Evolutionary conservation across 2,888 invertebrate genomes (phyloP).

Genomic region (Cinara cedri): DNA sequence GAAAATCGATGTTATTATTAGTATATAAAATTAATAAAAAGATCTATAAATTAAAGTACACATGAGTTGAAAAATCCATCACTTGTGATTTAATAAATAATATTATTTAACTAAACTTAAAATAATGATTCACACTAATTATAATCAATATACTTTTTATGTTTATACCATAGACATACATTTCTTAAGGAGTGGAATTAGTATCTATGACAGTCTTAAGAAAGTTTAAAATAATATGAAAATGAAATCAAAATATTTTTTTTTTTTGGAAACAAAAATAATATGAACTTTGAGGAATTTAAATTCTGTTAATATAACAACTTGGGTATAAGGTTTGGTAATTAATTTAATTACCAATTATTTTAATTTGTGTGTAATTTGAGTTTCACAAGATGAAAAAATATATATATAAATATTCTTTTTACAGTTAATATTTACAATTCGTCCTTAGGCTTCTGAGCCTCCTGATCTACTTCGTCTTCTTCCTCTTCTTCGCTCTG

Average conservation of each 20-base stretch:
- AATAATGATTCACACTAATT: conserved; percentile 36
- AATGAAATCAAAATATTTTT: conserved; percentile 14
- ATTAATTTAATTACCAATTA: background rate
- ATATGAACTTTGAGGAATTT: conserved; percentile 7
- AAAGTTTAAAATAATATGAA: conserved; percentile 31
- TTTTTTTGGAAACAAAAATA: background rate
- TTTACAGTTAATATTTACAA: conserved; percentile 47
- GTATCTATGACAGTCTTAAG: conserved; percentile 47
- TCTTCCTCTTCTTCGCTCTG: conserved; percentile 45
- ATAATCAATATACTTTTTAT: conserved; percentile 11
- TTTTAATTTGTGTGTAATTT: conserved; percentile 13
- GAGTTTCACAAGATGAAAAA: conserved; percentile 8
- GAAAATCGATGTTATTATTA: conserved; percentile 40
- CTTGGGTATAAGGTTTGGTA: background rate
- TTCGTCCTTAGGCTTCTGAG: conserved; percentile 52
- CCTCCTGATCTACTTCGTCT: conserved; percentile 40
- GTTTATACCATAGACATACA: conserved; percentile 27
- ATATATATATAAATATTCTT: conserved; percentile 4
- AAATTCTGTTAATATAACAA: conserved; percentile 37
- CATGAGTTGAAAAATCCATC: background rate
- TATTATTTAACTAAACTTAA: conserved; percentile 39
- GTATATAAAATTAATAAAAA: conserved; percentile 47
- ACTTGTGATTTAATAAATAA: conserved; percentile 33
- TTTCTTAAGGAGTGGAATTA: conserved; percentile 26
- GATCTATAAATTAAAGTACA: conserved; percentile 30